Base-by-base conservation (phyloP, 2,113 vertebrate species). In the Phylloscopus trochilus region DNA sequence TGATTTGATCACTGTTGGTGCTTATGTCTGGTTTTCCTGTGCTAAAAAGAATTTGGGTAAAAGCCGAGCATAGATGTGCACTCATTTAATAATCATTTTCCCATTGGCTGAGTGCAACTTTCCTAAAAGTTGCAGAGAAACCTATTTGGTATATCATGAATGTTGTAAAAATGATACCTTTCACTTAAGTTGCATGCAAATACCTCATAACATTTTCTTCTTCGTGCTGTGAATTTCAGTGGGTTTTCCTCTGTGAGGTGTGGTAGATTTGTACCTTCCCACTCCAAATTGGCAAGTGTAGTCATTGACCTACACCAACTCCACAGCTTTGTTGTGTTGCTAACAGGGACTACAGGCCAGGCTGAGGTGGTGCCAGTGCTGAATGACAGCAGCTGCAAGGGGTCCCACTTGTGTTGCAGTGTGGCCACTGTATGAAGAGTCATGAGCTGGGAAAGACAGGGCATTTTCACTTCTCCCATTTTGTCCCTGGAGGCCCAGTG, bases 351-450 rank as follows among this genome's bases (percentile, higher is more conserved):
- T 27, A 37, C 6, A 13, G 16, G 8, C 52, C 35, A 55, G 26
- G 49, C 74, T 35, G 46, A 44, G 24, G 20, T 28, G 37, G 15
- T 66, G 28, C 33, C 37, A 19, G 17, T 77, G 37, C 37, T 43
- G 86, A 31, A 15, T 68, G 37, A 13, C 51, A 52, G n/a, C 28
- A 53, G 66, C 41, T 26, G 52, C 3, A 1, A 18, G 55, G 21
- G 15, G 27, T 76, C 16, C 46, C 8, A 2, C 7, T 33, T 20
- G 4, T 41, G 31, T 33, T 56, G 46, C 33, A 47, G 3, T 7
- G 1, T 5, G 1, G 11, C 19, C 1, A 0, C 47, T 49, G 19
- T 16, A 3, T 37, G 31, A 58, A 72, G 28, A 13, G 9, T 31
- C 2, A 0, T 31, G n/a, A 58, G 6, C 10, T 15, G 19, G 20